Percentiles rank a stretch among this genome's conserved stretches.
phyloP scores from a whole-genome alignment of 35 echinoderm and acorn worm species.

The Apostichopus parvimensis region DNA sequence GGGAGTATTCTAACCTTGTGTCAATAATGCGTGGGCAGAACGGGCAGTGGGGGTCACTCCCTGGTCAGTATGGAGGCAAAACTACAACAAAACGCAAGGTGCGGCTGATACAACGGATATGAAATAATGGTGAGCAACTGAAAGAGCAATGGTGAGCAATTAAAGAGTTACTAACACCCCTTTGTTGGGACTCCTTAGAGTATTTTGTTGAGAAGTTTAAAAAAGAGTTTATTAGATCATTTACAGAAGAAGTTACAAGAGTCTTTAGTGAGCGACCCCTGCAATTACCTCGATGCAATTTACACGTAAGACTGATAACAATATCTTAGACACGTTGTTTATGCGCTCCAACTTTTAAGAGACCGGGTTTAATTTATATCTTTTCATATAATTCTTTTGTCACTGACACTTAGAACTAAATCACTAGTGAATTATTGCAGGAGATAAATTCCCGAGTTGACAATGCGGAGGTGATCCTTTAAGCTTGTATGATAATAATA shows the following conservation, averaged over 20 bases:
- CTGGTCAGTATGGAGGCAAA: too few relatives aligned
- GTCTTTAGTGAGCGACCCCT: background rate
- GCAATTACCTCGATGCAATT: background rate
- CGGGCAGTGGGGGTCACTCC: too few relatives aligned
- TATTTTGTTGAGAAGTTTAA: background rate
- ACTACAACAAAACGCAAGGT: too few relatives aligned
- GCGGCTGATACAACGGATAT: too few relatives aligned
- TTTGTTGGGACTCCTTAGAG: background rate
- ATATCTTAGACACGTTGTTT: background rate
- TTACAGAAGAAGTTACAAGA: background rate
- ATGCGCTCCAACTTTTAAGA: background rate
- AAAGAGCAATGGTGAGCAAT: background rate
- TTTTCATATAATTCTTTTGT: constrained; percentile 14
- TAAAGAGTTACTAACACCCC: background rate
- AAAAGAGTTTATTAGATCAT: background rate
- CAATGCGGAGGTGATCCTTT: background rate
- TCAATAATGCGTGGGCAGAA: too few relatives aligned
- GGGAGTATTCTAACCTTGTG: too few relatives aligned
- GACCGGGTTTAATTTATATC: background rate
- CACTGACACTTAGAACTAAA: constrained; percentile 22
- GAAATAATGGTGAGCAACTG: background rate
- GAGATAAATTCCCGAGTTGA: background rate
- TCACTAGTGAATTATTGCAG: background rate
- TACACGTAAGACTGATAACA: background rate
- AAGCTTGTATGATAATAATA: too few relatives aligned